phyloP scores from a whole-genome alignment of 2,113 vertebrate genomes.

The Halcyon senegalensis region DNA sequence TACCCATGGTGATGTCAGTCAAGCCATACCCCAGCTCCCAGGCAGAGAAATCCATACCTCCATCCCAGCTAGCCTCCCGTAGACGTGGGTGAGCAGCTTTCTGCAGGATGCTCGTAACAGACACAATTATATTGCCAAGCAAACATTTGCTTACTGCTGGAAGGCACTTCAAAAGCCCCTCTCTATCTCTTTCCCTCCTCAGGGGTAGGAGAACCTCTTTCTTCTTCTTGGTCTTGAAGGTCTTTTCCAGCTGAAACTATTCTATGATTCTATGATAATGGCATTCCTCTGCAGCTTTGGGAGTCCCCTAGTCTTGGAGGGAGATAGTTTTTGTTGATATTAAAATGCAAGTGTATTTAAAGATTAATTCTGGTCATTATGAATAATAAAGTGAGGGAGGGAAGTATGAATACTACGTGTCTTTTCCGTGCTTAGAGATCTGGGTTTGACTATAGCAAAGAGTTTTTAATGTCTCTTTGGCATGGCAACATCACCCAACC shows the following conservation, averaged over 20 bases:
- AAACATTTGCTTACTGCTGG: background rate
- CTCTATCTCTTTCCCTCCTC: background rate
- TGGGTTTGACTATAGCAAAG: background rate
- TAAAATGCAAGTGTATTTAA: background rate
- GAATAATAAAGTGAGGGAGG: background rate
- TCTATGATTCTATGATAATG: background rate
- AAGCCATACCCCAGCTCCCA: background rate
- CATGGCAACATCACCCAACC: fast-evolving
- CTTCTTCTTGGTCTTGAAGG: background rate
- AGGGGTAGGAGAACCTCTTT: background rate
- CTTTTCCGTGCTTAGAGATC: background rate
- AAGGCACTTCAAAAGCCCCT: background rate
- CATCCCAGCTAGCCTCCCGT: background rate
- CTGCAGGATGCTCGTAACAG: background rate
- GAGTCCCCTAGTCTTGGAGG: background rate
- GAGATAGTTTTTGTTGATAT: background rate
- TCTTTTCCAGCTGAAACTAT: too few relatives aligned
- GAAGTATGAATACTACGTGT: background rate
- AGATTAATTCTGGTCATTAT: background rate
- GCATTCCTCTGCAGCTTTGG: background rate
- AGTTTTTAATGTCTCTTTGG: background rate
- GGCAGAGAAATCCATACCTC: slow-evolving; percentile 39
- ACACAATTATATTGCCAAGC: background rate
- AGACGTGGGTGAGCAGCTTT: background rate
- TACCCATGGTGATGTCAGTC: slow-evolving; percentile 67